Evolutionary conservation across 2,888 invertebrate species (phyloP), one percentile per base, ranked within the genome.

Genomic region (Drymonia ruficornis): DNA sequence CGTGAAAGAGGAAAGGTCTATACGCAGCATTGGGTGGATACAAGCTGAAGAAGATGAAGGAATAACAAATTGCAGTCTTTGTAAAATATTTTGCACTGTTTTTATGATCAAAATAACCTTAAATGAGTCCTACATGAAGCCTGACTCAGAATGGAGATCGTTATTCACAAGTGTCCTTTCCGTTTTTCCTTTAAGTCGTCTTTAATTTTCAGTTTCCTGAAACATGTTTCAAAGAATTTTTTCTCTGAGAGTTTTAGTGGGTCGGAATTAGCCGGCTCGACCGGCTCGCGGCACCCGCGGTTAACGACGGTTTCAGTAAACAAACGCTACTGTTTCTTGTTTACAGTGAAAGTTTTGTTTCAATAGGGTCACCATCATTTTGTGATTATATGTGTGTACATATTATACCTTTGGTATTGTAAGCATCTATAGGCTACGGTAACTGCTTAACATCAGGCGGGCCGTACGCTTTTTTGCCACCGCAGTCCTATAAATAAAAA

Each of bases 271-370:
- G 58, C 53, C n/a, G 49, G 49, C 40, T 46, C 54, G 50, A 56
- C 53, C n/a, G 49, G 49, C 40, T 46, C 54, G 50, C 56, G 48
- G 55, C 63, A 48, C 15, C 28, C 45, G 59, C 55, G 43, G 69
- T 81, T 83, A 82, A 82, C 75, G 78, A 82, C 65, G 77, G 57
- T 58, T 60, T 56, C 68, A 64, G 74, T 81, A 83, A 80, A 81
- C 78, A 78, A 68, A 59, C 29, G 72, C 72, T 66, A 70, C 75
- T 71, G 67, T 71, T 67, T 70, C 53, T 65, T 81, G 80, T 85
- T 81, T 82, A 81, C 78, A 74, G 70, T 60, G 76, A 81, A 82
- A 79, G 78, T 73, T 75, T 54, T 57, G 61, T 59, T 55, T 40
- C 50, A 28, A 49, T 74, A 75, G 70, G 65, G 64, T 58, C 31